Evolutionary conservation across 2,888 invertebrate species (phyloP), one percentile per base, ranked within the genome.

Genomic region (Drosophila pseudotalamancana): DNA sequence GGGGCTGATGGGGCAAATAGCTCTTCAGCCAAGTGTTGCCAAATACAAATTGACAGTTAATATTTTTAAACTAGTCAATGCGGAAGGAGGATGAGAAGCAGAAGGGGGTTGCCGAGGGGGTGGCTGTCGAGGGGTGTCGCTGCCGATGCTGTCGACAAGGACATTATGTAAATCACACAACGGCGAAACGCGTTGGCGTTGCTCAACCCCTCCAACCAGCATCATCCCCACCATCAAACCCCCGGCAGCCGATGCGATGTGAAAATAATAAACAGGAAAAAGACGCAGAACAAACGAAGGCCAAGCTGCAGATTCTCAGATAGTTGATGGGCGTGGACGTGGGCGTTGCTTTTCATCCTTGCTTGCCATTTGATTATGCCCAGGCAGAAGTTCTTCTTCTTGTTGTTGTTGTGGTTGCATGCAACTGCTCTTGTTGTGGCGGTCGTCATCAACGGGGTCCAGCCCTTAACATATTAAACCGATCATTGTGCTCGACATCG

Each of bases 401-500:
- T n/a, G n/a, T n/a, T n/a, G 46, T 21, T 51, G 46, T 49, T 54
- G 46, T 34, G 43, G 53, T 49, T 43, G 57, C 19, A 46, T 56
- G 48, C 37, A 34, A 32, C 31, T 46, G 39, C 19, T 37, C 35
- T 27, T 56, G 51, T 34, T 48, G 37, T 55, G 46, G 49, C 53
- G 31, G 42, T 60, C 56, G 23, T 51, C 60, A 55, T 56, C 54
- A 53, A 45, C 42, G 23, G 27, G 27, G 40, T 49, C 43, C 48
- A 46, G 60, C 46, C 51, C 63, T 43, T 90, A 89, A 90, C 85
- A 89, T 90, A 90, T 90, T 90, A 90, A 90, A 89, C 81, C 87
- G 88, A 90, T 90, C 88, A 90, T 90, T 89, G 89, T 88, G 83
- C 78, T 84, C 78, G 90, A 90, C 90, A 84, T 81, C 67, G 86